Conservation (phyloP, 2,797 vertebrate genomes). For the Xyrichtys novacula region DNA sequence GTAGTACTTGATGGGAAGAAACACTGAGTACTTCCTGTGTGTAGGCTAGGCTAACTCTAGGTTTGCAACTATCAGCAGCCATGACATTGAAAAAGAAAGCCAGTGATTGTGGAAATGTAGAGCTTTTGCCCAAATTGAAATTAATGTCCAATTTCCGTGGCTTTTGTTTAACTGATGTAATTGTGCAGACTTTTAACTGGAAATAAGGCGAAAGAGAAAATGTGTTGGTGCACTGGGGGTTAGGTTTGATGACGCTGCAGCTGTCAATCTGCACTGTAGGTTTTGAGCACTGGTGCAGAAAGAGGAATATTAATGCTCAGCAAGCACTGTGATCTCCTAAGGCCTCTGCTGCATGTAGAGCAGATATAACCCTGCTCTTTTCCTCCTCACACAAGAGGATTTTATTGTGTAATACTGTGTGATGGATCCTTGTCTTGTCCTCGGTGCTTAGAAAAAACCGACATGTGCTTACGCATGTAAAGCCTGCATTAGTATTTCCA, state of each 20-base stretch:
- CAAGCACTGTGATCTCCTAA: constrained; percentile 46
- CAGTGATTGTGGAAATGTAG: no score
- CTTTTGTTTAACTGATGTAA: background rate
- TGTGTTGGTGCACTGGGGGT: background rate
- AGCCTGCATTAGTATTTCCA: constrained; percentile 53
- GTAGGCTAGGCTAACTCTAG: no score
- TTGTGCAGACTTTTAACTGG: background rate
- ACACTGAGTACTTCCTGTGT: no score
- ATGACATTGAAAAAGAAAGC: no score
- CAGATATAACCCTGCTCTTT: constrained; percentile 40
- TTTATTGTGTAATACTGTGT: constrained; percentile 63
- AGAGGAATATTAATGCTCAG: constrained; percentile 58
- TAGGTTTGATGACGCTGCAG: constrained; percentile 34
- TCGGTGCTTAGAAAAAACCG: constrained; percentile 35
- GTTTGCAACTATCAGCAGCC: no score
- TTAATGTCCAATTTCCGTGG: background rate
- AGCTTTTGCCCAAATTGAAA: no score
- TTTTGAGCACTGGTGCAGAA: constrained; percentile 48
- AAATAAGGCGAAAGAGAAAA: background rate
- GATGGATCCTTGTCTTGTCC: constrained; percentile 51
- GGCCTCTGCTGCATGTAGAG: constrained; percentile 46
- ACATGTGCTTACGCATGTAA: constrained; percentile 62
- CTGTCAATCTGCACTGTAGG: constrained; percentile 30
- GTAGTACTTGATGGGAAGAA: no score
- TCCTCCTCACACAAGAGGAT: constrained; percentile 56